Evolutionary conservation across 2,888 invertebrate species (phyloP).

Genomic region (Eudemis profundana): DNA sequence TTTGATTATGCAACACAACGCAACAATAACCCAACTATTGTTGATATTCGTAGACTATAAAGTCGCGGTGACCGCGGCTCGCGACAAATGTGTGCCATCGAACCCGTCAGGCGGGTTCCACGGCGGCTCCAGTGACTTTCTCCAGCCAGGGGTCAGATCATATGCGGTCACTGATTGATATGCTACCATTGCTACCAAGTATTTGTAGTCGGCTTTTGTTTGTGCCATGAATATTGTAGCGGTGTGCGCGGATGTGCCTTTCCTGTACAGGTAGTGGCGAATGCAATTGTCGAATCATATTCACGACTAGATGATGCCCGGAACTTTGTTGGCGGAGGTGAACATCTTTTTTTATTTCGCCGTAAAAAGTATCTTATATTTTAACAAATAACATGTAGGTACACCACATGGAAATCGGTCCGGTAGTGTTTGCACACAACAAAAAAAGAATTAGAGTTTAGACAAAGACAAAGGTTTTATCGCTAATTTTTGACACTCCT

Average conservation of each 20-base stretch:
- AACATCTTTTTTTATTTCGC: too few relatives aligned
- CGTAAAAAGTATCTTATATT: too few relatives aligned
- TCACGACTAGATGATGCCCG: background rate
- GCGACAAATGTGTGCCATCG: constrained; percentile 65
- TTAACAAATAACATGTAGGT: too few relatives aligned
- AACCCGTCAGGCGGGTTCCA: constrained; percentile 73
- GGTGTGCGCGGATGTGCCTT: constrained; percentile 38
- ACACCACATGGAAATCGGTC: too few relatives aligned
- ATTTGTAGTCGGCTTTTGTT: constrained; percentile 37
- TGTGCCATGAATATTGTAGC: constrained; percentile 18
- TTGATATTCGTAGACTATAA: background rate
- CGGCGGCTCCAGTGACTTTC: constrained; percentile 60
- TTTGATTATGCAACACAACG: background rate
- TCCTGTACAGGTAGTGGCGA: constrained; percentile 22
- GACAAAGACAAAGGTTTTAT: too few relatives aligned
- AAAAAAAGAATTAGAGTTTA: too few relatives aligned
- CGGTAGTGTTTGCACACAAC: too few relatives aligned
- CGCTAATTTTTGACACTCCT: too few relatives aligned
- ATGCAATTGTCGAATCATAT: constrained; percentile 7
- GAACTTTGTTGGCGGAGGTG: too few relatives aligned
- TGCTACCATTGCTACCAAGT: constrained; percentile 26
- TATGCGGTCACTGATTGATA: constrained; percentile 50
- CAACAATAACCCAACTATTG: constrained; percentile 13
- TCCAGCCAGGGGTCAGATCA: constrained; percentile 64
- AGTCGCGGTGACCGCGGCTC: constrained; percentile 46